These are phyloP conservation scores for Diceros bicornis DNA, from an alignment of 2,797 vertebrate species.

Conservation along the genomic window DNA sequence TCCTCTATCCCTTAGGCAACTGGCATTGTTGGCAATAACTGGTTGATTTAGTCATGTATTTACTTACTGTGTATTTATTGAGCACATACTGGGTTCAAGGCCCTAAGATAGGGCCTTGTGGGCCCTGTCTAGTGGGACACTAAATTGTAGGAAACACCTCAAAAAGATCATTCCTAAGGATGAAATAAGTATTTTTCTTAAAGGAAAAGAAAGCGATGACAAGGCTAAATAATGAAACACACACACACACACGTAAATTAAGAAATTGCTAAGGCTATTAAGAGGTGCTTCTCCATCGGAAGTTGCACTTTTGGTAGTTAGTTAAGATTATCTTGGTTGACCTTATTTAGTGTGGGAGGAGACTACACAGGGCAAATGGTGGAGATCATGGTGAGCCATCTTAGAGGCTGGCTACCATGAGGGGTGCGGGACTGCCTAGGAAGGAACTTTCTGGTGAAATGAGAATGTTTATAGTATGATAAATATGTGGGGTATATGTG, in stretches of 20 bases:
- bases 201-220: neutral
- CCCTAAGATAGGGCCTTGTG: neutral
- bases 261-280: neutral
- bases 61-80: neutral
- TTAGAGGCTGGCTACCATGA: neutral
- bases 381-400: neutral
- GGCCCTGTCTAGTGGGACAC: neutral
- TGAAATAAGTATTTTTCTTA: neutral
- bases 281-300: neutral
- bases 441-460: neutral
- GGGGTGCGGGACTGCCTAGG: neutral
- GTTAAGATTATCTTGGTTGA: neutral
- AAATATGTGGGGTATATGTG: neutral
- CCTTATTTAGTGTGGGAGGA: neutral
- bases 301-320: neutral
- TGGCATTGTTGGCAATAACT: neutral
- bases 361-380: neutral
- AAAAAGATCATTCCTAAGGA: neutral
- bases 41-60: neutral
- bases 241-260: neutral
- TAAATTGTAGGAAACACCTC: neutral
- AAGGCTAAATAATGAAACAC: slow-evolving; percentile 18
- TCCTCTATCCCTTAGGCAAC: neutral
- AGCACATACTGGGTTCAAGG: neutral
- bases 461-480: neutral